Conservation (phyloP, 2,888 invertebrate species). For the Phasia obesa region DNA sequence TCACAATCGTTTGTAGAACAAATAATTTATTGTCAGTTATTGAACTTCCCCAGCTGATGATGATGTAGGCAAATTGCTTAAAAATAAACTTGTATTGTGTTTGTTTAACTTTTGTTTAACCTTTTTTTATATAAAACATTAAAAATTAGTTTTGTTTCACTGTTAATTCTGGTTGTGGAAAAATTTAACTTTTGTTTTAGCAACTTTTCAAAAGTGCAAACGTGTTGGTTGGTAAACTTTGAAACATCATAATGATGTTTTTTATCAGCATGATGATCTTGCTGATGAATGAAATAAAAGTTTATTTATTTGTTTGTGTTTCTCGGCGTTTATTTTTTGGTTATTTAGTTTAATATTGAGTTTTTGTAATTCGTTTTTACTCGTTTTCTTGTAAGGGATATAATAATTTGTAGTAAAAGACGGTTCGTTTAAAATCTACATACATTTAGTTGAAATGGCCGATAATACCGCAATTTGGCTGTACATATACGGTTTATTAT, state of each 20-base stretch:
- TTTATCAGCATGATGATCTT: slow-evolving; percentile 26
- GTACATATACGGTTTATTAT: too few relatives aligned
- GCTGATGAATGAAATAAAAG: slow-evolving; percentile 15
- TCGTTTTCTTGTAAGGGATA: too few relatives aligned
- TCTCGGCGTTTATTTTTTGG: too few relatives aligned
- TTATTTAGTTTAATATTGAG: too few relatives aligned
- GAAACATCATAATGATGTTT: slow-evolving; percentile 30
- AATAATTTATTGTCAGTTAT: slow-evolving; percentile 53
- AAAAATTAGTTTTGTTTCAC: slow-evolving; percentile 30
- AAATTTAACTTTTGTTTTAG: slow-evolving; percentile 19
- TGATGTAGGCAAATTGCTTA: slow-evolving; percentile 18
- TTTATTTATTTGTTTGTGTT: slow-evolving; percentile 22
- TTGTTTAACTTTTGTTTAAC: slow-evolving; percentile 30
- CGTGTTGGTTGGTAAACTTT: slow-evolving; percentile 54
- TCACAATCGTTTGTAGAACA: neutral
- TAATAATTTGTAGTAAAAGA: too few relatives aligned
- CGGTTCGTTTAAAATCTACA: neutral
- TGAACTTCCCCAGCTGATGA: slow-evolving; percentile 38
- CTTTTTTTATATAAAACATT: slow-evolving; percentile 8
- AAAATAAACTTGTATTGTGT: slow-evolving; percentile 12
- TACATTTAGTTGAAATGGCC: too few relatives aligned
- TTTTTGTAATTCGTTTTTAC: too few relatives aligned
- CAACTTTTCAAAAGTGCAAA: slow-evolving; percentile 58
- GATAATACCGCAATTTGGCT: too few relatives aligned
- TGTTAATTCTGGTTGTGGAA: slow-evolving; percentile 6